Percentiles rank a stretch among this genome's conserved stretches.
Evolutionary conservation across 2,888 invertebrate genomes (phyloP).

Genomic region (Frankliniella intonsa): DNA sequence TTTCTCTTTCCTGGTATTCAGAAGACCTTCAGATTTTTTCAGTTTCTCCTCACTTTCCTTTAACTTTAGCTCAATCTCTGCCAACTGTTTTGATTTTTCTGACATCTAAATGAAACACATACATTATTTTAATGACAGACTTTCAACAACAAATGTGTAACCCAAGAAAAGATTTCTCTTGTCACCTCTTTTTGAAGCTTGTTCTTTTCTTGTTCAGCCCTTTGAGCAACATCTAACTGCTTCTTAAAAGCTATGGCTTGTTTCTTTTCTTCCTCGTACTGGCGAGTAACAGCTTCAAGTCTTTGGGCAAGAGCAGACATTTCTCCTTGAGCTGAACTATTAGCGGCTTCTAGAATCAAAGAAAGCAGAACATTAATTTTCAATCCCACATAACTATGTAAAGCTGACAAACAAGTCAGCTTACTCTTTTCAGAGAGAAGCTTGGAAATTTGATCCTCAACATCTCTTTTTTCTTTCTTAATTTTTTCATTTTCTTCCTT

Average conservation of each 20-base stretch:
- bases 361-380: constrained; percentile 31
- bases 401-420: constrained; percentile 39
- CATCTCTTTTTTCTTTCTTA: constrained; percentile 51
- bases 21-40: constrained; percentile 55
- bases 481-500: constrained; percentile 49
- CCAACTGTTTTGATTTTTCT: constrained; percentile 58
- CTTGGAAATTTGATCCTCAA: constrained; percentile 57
- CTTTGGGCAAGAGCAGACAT: constrained; percentile 56
- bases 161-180: constrained; percentile 29
- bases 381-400: constrained; percentile 10
- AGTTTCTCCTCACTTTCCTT: constrained; percentile 64
- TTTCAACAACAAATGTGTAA: constrained; percentile 29
- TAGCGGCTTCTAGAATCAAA: constrained; percentile 51
- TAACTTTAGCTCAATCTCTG: constrained; percentile 61
- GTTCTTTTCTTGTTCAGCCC: constrained; percentile 54
- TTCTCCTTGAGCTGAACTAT: constrained; percentile 49
- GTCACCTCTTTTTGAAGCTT: constrained; percentile 58
- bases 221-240: constrained; percentile 52
- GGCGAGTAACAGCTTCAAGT: constrained; percentile 60
- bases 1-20: constrained; percentile 54
- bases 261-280: constrained; percentile 61
- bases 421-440: constrained; percentile 58
- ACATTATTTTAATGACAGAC: constrained; percentile 30
- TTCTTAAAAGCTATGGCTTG: constrained; percentile 58
- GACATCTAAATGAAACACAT: constrained; percentile 49